Conservation (phyloP, 2,888 invertebrate species). For the Aelia acuminata region DNA sequence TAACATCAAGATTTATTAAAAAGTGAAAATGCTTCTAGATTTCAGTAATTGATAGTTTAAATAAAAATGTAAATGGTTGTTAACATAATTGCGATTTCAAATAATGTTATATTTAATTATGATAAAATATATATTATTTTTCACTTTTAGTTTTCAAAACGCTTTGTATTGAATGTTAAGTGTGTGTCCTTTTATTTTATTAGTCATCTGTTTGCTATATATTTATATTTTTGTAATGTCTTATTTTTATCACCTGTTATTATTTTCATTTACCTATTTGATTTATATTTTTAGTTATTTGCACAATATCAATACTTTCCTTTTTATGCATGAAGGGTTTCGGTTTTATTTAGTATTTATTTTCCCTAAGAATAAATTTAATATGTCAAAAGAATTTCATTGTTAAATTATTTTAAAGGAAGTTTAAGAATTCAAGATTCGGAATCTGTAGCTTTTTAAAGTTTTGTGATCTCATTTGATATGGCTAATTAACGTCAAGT, state of each 20-base stretch:
- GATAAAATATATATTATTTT: background rate
- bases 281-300: background rate
- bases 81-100: background rate
- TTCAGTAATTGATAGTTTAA: background rate
- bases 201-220: conserved; percentile 7
- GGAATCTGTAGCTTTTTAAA: background rate
- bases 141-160: background rate
- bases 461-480: conserved; percentile 33
- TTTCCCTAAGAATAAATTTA: background rate
- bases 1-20: background rate
- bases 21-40: too few species aligned
- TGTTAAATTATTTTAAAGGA: background rate
- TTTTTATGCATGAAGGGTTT: conserved; percentile 39
- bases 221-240: background rate
- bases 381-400: background rate
- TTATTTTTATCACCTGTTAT: background rate
- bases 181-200: background rate
- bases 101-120: background rate
- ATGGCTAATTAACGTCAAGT: background rate
- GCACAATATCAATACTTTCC: conserved; percentile 29
- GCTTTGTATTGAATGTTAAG: background rate
- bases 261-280: background rate
- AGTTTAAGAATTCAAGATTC: background rate
- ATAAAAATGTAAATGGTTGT: background rate
- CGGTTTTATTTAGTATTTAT: conserved; percentile 21